Percentiles rank a stretch among this genome's conserved stretches.
phyloP scores from a whole-genome alignment of 2,797 vertebrate genomes.

The Limosa lapponica region DNA sequence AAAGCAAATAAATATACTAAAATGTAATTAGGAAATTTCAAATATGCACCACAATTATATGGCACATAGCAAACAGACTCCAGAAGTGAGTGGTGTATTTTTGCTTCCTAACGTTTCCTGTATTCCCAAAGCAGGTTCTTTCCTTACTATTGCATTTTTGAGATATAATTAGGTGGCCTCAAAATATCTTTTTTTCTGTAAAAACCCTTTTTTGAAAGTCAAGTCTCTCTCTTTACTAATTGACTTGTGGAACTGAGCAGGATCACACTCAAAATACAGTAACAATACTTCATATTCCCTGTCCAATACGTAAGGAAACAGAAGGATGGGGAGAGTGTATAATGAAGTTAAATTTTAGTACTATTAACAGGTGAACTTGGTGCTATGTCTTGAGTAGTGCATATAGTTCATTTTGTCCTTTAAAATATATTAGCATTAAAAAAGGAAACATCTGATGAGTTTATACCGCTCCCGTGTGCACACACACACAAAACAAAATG shows the following conservation, averaged over 20 bases:
- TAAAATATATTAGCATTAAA: background rate
- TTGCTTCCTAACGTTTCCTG: background rate
- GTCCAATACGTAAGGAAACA: background rate
- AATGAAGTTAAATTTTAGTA: background rate
- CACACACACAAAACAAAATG: background rate
- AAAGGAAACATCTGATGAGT: background rate
- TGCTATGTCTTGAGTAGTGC: background rate
- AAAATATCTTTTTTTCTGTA: background rate
- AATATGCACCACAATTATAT: background rate
- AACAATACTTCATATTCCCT: background rate
- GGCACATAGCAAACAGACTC: background rate
- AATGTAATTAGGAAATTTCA: background rate
- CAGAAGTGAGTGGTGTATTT: background rate
- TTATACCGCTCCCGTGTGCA: fast-evolving
- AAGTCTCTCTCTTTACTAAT: background rate
- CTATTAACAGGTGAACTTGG: background rate
- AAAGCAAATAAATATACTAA: constrained; percentile 9
- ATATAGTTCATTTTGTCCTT: background rate
- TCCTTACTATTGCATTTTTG: background rate
- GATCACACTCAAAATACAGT: background rate
- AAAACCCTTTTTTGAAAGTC: background rate
- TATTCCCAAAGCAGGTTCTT: background rate
- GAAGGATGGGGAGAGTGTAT: background rate
- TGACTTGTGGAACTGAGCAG: background rate
- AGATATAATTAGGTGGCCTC: constrained; percentile 7